phyloP scores from a whole-genome alignment of 2,113 vertebrate genomes.

The Carollia perspicillata region DNA sequence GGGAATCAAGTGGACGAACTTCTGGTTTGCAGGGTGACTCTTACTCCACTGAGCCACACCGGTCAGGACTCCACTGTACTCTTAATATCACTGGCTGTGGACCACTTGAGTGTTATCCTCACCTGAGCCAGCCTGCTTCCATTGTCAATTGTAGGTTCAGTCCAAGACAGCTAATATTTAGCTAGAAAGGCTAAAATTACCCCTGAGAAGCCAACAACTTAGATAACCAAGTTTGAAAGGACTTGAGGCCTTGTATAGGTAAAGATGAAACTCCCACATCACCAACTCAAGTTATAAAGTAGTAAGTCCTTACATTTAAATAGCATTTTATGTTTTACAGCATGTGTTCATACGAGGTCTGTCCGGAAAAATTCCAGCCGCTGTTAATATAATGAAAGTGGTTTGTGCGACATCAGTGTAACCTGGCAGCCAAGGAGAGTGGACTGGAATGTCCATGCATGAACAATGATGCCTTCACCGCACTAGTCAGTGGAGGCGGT shows the following conservation, averaged over 20 bases:
- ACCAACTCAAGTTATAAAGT: neutral
- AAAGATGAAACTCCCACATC: neutral
- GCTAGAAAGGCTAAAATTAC: conserved; percentile 20
- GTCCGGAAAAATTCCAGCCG: too few species aligned
- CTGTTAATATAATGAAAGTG: too few species aligned
- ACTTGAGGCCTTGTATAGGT: neutral
- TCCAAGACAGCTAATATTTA: neutral
- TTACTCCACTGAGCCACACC: too few species aligned
- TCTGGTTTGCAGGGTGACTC: too few species aligned
- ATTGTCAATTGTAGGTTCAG: neutral
- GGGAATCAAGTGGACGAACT: too few species aligned
- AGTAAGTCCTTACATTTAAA: conserved; percentile 9
- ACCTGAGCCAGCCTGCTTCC: neutral
- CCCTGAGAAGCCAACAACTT: neutral
- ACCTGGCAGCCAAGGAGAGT: too few species aligned
- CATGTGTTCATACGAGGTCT: neutral
- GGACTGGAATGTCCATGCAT: too few species aligned
- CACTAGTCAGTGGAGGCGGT: too few species aligned
- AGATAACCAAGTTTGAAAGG: neutral
- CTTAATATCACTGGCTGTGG: neutral
- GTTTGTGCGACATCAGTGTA: too few species aligned
- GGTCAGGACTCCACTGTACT: neutral
- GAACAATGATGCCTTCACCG: too few species aligned
- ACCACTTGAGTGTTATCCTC: neutral
- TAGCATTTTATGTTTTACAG: neutral